phyloP scores from a whole-genome alignment of 2,888 invertebrate genomes.

The Thalpophila matura region DNA sequence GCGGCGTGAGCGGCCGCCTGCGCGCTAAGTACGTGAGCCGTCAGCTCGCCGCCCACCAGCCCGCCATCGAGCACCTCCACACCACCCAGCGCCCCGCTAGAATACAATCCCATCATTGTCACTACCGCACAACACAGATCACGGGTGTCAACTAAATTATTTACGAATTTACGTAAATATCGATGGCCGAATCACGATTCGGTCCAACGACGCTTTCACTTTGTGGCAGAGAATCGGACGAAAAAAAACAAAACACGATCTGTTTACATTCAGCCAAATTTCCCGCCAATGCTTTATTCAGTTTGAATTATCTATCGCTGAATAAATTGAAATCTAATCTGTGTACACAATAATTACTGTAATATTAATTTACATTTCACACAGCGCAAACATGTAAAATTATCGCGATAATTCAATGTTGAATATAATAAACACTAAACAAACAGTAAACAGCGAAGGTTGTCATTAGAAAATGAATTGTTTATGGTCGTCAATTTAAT shows the following conservation, averaged over 20 bases:
- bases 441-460: slow-evolving; percentile 27
- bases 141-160: slow-evolving; percentile 53
- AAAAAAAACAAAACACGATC: slow-evolving; percentile 70
- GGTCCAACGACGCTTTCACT: slow-evolving; percentile 66
- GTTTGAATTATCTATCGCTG: neutral
- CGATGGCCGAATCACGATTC: slow-evolving; percentile 61
- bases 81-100: slow-evolving; percentile 91
- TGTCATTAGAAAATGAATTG: slow-evolving; percentile 28
- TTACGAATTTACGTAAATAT: slow-evolving; percentile 54
- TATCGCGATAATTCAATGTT: slow-evolving; percentile 6
- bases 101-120: slow-evolving; percentile 88
- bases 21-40: slow-evolving; percentile 85
- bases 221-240: slow-evolving; percentile 48
- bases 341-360: slow-evolving; percentile 1
- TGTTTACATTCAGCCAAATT: slow-evolving; percentile 62
- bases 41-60: slow-evolving; percentile 84
- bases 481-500: slow-evolving; percentile 39
- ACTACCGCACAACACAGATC: slow-evolving; percentile 70
- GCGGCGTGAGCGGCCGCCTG: slow-evolving; percentile 89
- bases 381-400: slow-evolving; percentile 58
- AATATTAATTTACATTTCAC: slow-evolving; percentile 53
- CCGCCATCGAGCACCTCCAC: slow-evolving; percentile 87
- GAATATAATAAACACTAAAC: neutral
- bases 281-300: slow-evolving; percentile 63
- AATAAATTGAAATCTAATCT: slow-evolving; percentile 17